Evolutionary conservation across 2,113 vertebrate species (phyloP), one percentile per base, ranked within the genome.

Genomic region (Thamnophis sirtalis): DNA sequence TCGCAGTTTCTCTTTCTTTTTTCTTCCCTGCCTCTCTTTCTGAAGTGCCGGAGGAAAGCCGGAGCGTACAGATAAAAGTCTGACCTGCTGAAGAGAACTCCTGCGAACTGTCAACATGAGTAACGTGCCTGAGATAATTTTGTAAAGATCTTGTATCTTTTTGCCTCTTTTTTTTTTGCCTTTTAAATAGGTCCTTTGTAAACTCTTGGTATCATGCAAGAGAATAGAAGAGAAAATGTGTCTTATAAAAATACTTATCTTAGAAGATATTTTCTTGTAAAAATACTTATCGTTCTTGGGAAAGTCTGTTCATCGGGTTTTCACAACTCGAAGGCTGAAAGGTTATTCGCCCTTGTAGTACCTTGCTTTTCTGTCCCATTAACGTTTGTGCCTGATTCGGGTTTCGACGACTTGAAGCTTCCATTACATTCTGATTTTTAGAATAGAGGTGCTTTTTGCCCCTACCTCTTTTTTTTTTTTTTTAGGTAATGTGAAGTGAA

Each of bases 41-140:
- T 21, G 24, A 10, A 48, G 86, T 22, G 1, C 3, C 1, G 49
- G 92, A 89, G 22, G 3, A 24, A 51, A 87, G 80, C 13, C 0
- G 92, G 91, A 92, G 55, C 53, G 93, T 17, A 68, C 0, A 38
- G 86, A n/a, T 2, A 55, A 56, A 28, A 60, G 63, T 87, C 87
- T 63, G 89, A 49, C 73, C 43, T 55, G 1, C 50, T 51, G 88
- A 73, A 19, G 91, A 86, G 84, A 84, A 89, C 86, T 48, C 2
- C 38, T 85, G 49, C 84, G 53, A 89, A 50, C 63, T 90, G 53
- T 28, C 93, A 94, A 63, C 60, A 93, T 88, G 86, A 7, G 17
- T 28, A 21, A 24, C 15, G 1, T 3, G 26, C 22, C 9, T 4
- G 48, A 33, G 26, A 80, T 80, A 9, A 58, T 22, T 5, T 84